Percentiles rank a stretch among this genome's conserved stretches.
Evolutionary conservation across 1,140 invertebrate species (phyloP).

Genomic region (Papilio helenus): DNA sequence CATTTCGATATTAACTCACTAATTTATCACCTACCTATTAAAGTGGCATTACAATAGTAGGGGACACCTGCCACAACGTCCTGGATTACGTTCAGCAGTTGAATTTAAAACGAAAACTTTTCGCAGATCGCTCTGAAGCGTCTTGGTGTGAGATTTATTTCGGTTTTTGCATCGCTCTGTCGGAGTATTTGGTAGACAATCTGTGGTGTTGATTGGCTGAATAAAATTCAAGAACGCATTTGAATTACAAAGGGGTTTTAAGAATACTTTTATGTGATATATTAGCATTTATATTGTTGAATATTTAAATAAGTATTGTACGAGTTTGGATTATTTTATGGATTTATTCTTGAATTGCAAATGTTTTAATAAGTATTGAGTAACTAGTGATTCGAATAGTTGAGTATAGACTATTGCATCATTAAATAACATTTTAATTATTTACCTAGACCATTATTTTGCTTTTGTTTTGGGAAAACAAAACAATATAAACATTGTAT

Average conservation of each 20-base stretch:
- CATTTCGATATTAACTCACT: neutral
- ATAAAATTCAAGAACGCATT: slow-evolving; percentile 37
- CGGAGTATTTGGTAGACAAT: slow-evolving; percentile 40
- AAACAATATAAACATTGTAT: too few species aligned
- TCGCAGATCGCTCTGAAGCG: slow-evolving; percentile 51
- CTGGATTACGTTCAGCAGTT: slow-evolving; percentile 56
- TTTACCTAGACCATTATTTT: too few species aligned
- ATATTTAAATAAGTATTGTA: neutral
- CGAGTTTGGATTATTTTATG: neutral
- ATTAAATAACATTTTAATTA: too few species aligned
- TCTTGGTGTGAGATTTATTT: slow-evolving; percentile 71
- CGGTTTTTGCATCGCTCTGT: slow-evolving; percentile 66
- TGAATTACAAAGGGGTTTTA: slow-evolving; percentile 32
- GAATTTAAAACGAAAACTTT: slow-evolving; percentile 65
- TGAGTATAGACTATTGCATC: neutral
- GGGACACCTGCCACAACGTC: slow-evolving; percentile 42
- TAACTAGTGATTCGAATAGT: neutral
- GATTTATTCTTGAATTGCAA: neutral
- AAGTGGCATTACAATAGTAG: slow-evolving; percentile 37
- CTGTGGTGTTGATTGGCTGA: slow-evolving; percentile 41
- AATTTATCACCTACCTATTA: neutral
- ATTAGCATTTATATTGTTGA: slow-evolving; percentile 37
- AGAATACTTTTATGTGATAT: slow-evolving; percentile 32
- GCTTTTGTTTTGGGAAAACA: too few species aligned
- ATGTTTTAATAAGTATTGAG: neutral